A percentile compares a stretch with the other conserved stretches of the same genome.
These are phyloP conservation scores for Taphrorychus bicolor DNA, from an alignment of 2,888 invertebrate species.

Conservation along the genomic window DNA sequence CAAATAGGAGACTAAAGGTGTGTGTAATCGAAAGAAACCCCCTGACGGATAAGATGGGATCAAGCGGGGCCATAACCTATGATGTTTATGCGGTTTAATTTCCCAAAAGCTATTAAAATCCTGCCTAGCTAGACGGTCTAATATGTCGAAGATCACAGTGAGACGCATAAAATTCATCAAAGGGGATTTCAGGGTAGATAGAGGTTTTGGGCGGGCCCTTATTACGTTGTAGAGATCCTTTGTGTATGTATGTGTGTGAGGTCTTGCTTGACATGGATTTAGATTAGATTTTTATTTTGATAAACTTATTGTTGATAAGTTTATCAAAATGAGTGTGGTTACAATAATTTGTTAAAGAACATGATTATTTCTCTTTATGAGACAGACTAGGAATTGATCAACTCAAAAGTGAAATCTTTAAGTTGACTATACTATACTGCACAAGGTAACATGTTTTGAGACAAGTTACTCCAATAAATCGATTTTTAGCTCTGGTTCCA, in stretches of 20 bases:
- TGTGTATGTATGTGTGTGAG: too few relatives aligned
- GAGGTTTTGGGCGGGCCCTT: constrained; percentile 37
- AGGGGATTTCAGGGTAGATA: constrained; percentile 48
- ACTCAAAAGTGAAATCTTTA: too few relatives aligned
- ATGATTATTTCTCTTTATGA: too few relatives aligned
- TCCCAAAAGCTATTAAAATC: constrained; percentile 59
- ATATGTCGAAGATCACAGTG: constrained; percentile 55
- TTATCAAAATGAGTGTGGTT: not conserved
- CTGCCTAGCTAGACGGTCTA: constrained; percentile 53
- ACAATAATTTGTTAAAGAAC: too few relatives aligned
- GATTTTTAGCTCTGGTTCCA: too few relatives aligned
- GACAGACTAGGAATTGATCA: too few relatives aligned
- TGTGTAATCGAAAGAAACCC: constrained; percentile 34
- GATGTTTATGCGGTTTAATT: constrained; percentile 60
- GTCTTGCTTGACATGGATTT: constrained; percentile 33
- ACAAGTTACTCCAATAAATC: too few relatives aligned
- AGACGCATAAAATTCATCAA: constrained; percentile 59
- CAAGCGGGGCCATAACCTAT: constrained; percentile 51
- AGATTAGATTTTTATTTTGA: constrained; percentile 24
- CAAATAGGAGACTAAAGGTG: constrained; percentile 31
- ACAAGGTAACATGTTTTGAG: too few relatives aligned
- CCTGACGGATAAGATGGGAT: constrained; percentile 46
- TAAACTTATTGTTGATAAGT: too few relatives aligned
- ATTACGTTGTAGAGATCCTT: constrained; percentile 34
- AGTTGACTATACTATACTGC: too few relatives aligned